Conservation (phyloP, 2,797 vertebrate genomes). For the Melanotaenia parkinsoni region DNA sequence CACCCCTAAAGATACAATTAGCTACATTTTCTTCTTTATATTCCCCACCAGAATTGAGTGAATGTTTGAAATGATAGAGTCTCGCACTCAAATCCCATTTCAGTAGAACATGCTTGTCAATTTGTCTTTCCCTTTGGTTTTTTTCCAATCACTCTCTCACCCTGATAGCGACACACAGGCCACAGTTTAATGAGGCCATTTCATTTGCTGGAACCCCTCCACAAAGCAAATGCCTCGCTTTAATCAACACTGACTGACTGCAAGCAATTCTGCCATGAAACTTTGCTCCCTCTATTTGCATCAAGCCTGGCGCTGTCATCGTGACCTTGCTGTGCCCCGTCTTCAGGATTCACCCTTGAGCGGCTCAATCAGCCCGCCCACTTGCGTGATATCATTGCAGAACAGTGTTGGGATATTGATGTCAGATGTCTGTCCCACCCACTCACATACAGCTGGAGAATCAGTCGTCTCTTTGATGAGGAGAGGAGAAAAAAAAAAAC, state of each 20-base stretch:
- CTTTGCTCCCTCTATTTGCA: constrained; percentile 45
- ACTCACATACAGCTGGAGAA: constrained; percentile 16
- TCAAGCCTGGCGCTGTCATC: constrained; percentile 34
- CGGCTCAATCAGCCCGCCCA: constrained; percentile 30
- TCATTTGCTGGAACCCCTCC: constrained; percentile 51
- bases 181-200: constrained; percentile 69
- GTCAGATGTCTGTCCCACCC: constrained; percentile 30
- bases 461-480: constrained; percentile 37
- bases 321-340: constrained; percentile 64
- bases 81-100: constrained; percentile 50
- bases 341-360: constrained; percentile 37
- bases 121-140: constrained; percentile 28
- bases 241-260: constrained; percentile 62
- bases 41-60: constrained; percentile 4
- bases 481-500: constrained; percentile 1
- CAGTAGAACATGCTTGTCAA: constrained; percentile 50
- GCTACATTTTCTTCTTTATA: background rate
- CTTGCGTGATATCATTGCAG: constrained; percentile 32
- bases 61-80: constrained; percentile 49
- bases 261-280: constrained; percentile 43
- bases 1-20: too few species aligned
- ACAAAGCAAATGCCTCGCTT: constrained; percentile 57
- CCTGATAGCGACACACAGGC: constrained; percentile 43
- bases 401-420: constrained; percentile 31
- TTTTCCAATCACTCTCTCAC: constrained; percentile 17